Evolutionary conservation across 2,797 vertebrate species (phyloP).

Genomic region (Emydoidea blandingii): DNA sequence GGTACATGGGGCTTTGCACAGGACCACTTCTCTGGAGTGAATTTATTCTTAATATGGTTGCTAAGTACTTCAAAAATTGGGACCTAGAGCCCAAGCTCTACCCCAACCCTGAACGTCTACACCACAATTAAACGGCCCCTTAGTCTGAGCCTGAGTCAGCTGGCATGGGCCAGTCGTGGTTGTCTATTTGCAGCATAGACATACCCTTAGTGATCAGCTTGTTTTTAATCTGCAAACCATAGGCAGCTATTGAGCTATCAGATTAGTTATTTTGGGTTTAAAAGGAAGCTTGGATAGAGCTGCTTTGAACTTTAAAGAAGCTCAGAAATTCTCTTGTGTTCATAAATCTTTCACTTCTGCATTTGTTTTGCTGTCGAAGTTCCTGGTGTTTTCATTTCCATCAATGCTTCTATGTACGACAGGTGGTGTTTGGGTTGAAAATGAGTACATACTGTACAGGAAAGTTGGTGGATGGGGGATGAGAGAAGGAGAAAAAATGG

Average conservation of each 20-base stretch:
- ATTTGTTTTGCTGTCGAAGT: conserved; percentile 56
- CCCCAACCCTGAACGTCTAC: not conserved
- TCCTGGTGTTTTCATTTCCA: conserved; percentile 45
- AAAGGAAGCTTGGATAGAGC: not conserved
- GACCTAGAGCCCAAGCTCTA: not conserved
- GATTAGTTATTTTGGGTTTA: not conserved
- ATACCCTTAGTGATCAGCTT: not conserved
- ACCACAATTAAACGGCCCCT: not conserved
- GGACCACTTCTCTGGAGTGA: accelerated
- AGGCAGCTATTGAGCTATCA: not conserved
- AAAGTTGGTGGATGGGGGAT: not conserved
- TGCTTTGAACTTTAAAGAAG: conserved; percentile 24
- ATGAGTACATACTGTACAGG: not conserved
- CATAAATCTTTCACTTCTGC: conserved; percentile 8
- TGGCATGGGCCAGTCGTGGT: accelerated
- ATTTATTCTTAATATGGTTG: not conserved
- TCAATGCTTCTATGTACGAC: not conserved
- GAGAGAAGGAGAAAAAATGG: not conserved
- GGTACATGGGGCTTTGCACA: not conserved
- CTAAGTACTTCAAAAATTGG: not conserved
- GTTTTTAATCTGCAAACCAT: not conserved
- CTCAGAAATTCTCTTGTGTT: conserved; percentile 4
- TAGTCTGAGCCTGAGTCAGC: not conserved
- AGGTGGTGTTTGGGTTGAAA: conserved; percentile 38
- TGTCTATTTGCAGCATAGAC: not conserved